phyloP scores from a whole-genome alignment of 2,797 vertebrate species.

The Diglossa cyanea region DNA sequence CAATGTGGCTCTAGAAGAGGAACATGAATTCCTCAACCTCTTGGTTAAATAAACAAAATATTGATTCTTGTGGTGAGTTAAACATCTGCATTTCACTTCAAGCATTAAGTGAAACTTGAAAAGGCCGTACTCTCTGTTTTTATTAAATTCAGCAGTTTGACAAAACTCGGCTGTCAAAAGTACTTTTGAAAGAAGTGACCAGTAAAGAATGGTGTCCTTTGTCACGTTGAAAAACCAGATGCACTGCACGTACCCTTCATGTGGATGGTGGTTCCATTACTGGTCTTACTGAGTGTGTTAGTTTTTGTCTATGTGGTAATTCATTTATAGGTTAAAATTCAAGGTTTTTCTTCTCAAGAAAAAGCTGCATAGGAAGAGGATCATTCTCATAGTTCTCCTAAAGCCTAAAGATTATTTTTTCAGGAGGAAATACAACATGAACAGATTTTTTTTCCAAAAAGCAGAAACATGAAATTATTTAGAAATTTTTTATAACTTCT shows the following conservation, averaged over 20 bases:
- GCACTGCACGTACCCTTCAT: accelerated
- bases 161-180: not conserved
- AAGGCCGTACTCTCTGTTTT: not conserved
- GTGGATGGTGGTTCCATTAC: not conserved
- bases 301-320: not conserved
- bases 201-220: not conserved
- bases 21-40: not conserved
- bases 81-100: not conserved
- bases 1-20: not conserved
- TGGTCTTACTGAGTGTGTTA: not conserved
- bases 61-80: not conserved
- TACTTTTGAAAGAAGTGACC: not conserved
- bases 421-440: not conserved
- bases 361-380: not conserved
- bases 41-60: conserved; percentile 10
- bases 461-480: not conserved
- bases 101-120: not conserved
- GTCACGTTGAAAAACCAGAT: not conserved
- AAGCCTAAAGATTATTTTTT: not conserved
- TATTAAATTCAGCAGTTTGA: not conserved
- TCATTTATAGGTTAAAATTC: not conserved
- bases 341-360: not conserved
- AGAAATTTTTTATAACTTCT: not conserved
- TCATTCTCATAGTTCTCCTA: not conserved
- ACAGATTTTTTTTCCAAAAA: not conserved